A percentile compares a stretch with the other conserved stretches of the same genome.
Conservation (phyloP, 2,797 vertebrate species). For the Melanotaenia nigrans region DNA sequence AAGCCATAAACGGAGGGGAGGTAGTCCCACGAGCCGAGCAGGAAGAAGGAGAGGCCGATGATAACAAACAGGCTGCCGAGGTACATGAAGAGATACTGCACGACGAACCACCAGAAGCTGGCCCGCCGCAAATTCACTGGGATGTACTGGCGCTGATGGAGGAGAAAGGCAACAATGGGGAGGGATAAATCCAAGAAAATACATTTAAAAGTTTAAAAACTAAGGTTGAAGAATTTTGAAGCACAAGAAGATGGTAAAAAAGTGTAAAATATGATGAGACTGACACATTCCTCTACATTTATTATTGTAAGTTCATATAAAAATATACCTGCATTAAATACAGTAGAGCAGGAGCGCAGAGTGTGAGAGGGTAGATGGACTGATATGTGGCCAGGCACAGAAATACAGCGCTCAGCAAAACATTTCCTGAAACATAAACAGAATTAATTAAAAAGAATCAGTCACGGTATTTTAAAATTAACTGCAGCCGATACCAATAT, state of each 20-base stretch:
- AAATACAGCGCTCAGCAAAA: conserved; percentile 93
- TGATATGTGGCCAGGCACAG: conserved; percentile 96
- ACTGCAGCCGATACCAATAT: too few species aligned
- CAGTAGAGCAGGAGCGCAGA: conserved; percentile 92
- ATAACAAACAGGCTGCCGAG: conserved; percentile 91
- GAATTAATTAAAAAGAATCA: neutral
- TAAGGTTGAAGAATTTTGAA: too few species aligned
- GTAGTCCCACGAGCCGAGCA: conserved; percentile 97
- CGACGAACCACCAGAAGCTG: conserved; percentile 91
- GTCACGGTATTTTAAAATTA: neutral
- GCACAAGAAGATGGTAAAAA: neutral
- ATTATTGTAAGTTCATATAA: neutral
- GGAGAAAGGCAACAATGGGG: neutral
- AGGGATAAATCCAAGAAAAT: neutral
- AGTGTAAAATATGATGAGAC: neutral
- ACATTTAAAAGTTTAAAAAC: neutral
- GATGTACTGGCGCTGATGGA: conserved; percentile 88
- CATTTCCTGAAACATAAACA: conserved; percentile 84
- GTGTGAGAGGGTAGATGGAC: conserved; percentile 92
- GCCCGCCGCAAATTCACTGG: conserved; percentile 86
- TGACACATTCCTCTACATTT: neutral
- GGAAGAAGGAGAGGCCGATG: conserved; percentile 94
- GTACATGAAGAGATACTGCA: conserved; percentile 91
- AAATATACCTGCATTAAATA: conserved; percentile 90
- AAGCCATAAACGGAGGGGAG: conserved; percentile 96